These are phyloP conservation scores for Belonocnema kinseyi DNA, from an alignment of 1,140 invertebrate genomes.

Conservation along the genomic window DNA sequence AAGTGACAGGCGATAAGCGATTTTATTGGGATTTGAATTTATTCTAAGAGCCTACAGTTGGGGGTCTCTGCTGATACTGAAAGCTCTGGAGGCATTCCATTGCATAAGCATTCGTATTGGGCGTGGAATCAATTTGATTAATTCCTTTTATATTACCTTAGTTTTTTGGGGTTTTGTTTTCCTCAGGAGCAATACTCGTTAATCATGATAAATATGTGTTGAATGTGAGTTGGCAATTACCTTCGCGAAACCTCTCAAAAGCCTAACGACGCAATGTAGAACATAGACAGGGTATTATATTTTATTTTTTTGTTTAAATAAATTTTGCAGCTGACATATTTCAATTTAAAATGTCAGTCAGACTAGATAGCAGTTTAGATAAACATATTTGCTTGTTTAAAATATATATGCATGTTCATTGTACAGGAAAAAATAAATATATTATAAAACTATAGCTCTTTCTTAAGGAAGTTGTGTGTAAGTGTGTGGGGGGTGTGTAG, in stretches of 20 bases:
- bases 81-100: conserved; percentile 20
- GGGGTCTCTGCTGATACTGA: background rate
- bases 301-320: too few relatives aligned
- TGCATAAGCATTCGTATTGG: conserved; percentile 54
- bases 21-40: conserved; percentile 20
- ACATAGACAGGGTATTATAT: background rate
- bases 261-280: conserved; percentile 7
- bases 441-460: too few relatives aligned
- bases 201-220: conserved; percentile 65
- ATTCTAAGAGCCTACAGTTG: background rate
- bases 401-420: too few relatives aligned
- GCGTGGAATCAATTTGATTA: conserved; percentile 51
- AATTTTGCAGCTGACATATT: too few relatives aligned
- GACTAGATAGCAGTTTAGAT: too few relatives aligned
- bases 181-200: conserved; percentile 61
- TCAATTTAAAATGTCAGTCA: too few relatives aligned
- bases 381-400: too few relatives aligned
- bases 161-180: conserved; percentile 57
- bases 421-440: too few relatives aligned
- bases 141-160: conserved; percentile 55
- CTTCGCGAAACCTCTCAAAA: conserved; percentile 32
- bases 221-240: conserved; percentile 65
- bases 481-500: too few relatives aligned
- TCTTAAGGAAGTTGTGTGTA: too few relatives aligned
- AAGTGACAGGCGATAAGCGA: background rate